phyloP scores from a whole-genome alignment of 2,888 invertebrate genomes.

The Sphinx pinastri region DNA sequence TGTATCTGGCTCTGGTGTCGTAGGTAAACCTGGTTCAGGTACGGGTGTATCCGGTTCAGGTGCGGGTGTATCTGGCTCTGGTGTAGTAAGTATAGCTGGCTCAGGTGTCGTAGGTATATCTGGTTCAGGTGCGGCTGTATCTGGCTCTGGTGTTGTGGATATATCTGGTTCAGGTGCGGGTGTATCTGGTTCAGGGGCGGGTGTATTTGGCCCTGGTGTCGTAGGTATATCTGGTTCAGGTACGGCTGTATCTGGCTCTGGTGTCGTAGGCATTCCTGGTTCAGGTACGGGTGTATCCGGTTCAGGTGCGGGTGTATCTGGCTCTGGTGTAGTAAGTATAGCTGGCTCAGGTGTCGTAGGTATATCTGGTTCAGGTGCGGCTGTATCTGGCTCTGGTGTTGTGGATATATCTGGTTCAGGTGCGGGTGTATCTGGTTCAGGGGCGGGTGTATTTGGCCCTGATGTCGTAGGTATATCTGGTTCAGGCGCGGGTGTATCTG shows the following conservation, averaged over 20 bases:
- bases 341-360: constrained; percentile 27
- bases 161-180: neutral
- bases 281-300: constrained; percentile 20
- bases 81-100: neutral
- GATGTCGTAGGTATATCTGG: neutral
- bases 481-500: neutral
- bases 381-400: neutral
- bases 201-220: neutral
- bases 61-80: neutral
- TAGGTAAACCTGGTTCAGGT: neutral
- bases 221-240: neutral
- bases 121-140: neutral
- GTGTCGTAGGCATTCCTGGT: constrained; percentile 4
- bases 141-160: neutral
- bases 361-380: neutral
- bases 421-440: neutral
- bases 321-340: constrained; percentile 1
- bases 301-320: neutral
- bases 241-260: too few species aligned
- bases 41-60: neutral
- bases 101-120: neutral
- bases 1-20: neutral
- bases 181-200: constrained; percentile 16
- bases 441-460: neutral
- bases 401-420: neutral